Conservation (phyloP, 2,797 vertebrate species). For the Rhabdophis nuchalis region DNA sequence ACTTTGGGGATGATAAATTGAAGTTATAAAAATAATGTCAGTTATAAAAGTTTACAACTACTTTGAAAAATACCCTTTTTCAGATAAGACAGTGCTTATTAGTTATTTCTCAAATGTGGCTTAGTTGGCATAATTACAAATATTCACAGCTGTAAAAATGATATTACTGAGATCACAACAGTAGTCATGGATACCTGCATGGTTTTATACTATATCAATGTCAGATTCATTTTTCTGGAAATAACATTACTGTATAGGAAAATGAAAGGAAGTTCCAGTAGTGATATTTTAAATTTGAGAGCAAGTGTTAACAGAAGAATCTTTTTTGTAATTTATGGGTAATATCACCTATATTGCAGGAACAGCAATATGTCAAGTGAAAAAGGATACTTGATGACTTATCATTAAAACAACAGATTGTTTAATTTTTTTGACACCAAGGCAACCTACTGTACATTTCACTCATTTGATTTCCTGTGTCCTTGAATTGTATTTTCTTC, state of each 20-base stretch:
- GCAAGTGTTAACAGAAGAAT: constrained; percentile 19
- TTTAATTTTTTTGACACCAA: constrained; percentile 49
- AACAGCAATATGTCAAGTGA: constrained; percentile 29
- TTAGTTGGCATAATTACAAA: constrained; percentile 66
- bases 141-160: constrained; percentile 71
- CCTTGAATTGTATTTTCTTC: constrained; percentile 10
- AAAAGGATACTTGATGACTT: constrained; percentile 47
- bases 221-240: constrained; percentile 72
- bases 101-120: constrained; percentile 52
- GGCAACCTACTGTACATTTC: constrained; percentile 7
- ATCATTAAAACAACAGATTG: constrained; percentile 42
- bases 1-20: not conserved
- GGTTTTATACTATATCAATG: constrained; percentile 71
- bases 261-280: constrained; percentile 52
- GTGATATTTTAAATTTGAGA: constrained; percentile 44
- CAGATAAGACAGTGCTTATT: constrained; percentile 52
- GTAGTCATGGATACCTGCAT: constrained; percentile 77
- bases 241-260: constrained; percentile 68
- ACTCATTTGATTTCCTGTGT: not conserved
- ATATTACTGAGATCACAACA: constrained; percentile 73
- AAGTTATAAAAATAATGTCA: not conserved
- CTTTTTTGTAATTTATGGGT: constrained; percentile 41
- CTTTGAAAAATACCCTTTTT: constrained; percentile 56
- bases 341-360: constrained; percentile 40
- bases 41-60: not conserved